phyloP scores from a whole-genome alignment of 2,113 vertebrate species.

The Cryptotis parvus region DNA sequence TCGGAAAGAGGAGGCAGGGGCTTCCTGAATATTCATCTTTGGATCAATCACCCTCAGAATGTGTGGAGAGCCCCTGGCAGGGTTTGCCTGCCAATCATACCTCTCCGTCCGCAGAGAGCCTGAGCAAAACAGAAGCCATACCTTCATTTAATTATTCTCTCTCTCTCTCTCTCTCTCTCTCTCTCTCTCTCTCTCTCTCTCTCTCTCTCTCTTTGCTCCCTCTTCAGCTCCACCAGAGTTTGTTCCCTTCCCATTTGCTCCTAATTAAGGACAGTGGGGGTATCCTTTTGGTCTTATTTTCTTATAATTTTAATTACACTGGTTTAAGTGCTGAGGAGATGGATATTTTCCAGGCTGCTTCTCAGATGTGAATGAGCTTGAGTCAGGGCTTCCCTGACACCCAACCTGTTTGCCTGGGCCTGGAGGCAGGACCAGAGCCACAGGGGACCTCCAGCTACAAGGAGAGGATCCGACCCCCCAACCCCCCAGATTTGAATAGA shows the following conservation, averaged over 20 bases:
- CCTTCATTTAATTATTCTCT: conserved; percentile 59
- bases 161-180: too few relatives aligned
- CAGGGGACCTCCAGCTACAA: background rate
- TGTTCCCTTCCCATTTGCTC: conserved; percentile 50
- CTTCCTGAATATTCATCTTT: background rate
- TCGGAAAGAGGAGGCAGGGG: background rate
- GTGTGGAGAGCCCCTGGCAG: conserved; percentile 27
- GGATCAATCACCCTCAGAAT: conserved; percentile 15
- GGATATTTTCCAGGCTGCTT: conserved; percentile 63
- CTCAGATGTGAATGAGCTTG: background rate
- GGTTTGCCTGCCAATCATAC: conserved; percentile 56
- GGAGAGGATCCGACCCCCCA: background rate
- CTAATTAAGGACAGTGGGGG: conserved; percentile 77
- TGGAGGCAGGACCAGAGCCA: background rate
- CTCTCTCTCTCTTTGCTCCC: too few relatives aligned
- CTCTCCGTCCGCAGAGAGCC: background rate
- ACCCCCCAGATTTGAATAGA: too few relatives aligned
- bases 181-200: too few relatives aligned
- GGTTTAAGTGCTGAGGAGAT: conserved; percentile 78
- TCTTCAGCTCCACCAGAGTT: conserved; percentile 5
- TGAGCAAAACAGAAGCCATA: conserved; percentile 41
- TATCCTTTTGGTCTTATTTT: conserved; percentile 79
- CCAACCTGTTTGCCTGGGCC: background rate
- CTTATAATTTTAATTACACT: conserved; percentile 84
- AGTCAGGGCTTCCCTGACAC: background rate